Base-by-base conservation (phyloP, 2,888 invertebrate species). In the Pristionchus mayeri region DNA sequence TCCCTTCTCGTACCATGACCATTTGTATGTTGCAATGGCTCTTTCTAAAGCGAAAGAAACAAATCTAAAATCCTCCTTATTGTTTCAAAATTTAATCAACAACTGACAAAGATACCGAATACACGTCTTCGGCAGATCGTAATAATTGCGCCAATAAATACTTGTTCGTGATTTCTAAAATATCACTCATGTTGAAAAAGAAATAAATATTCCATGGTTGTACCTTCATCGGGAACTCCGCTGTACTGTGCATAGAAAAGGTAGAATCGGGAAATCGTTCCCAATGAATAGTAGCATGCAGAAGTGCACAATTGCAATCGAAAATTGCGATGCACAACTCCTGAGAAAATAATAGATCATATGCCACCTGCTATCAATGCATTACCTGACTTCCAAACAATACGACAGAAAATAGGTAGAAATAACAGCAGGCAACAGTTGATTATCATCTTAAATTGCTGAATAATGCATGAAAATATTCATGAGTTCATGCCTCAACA, bases 221-320 rank as follows among this genome's bases (percentile, higher is more conserved):
- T 71, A 71, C 71, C 71, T 71, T 71, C 71, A 44, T 71, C 40
- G 1, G 71, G 71, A 1, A 44, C n/a, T 44, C 71, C 71, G n/a
- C 40, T 71, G 71, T 71, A 71, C 44, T 71, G 71, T 11, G 18
- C 71, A 44, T 71, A 71, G 44, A 71, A 71, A 18, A 71, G n/a
- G 40, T 40, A 44, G 71, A 71, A 71, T 40, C 71, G 21, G 40
- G 30, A 21, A 44, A 71, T 37, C 9, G 37, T 71, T 24, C 71
- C 71, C 11, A 71, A 24, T 1, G 44, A 21, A 24, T n/a, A 71
- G 40, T 30, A 71, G 13, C 37, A 71, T 24, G 71, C 71, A 13
- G 71, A 37, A 44, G 37, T 40, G 11, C 71, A 71, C 71, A 71
- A 24, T 44, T 71, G 71, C 3, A 71, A 24, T 0, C 71, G 71